A percentile compares a stretch with the other conserved stretches of the same genome.
Evolutionary conservation across 2,113 vertebrate genomes (phyloP).

Genomic region (Setophaga kirtlandii): DNA sequence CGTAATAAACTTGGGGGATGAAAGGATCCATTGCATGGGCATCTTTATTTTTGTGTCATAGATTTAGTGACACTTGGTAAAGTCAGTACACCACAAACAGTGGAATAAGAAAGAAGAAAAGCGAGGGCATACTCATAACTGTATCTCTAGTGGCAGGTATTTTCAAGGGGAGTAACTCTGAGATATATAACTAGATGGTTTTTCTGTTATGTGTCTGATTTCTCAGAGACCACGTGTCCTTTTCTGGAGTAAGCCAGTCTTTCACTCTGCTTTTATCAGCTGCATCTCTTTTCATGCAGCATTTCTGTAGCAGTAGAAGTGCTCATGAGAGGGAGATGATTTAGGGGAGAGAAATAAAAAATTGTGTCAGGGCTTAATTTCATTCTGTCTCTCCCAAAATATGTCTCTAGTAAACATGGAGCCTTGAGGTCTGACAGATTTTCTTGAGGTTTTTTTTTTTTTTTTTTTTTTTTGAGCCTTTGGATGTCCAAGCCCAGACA

Average conservation of each 20-base stretch:
- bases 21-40: background rate
- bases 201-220: background rate
- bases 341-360: background rate
- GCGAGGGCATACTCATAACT: background rate
- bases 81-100: background rate
- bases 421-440: background rate
- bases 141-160: background rate
- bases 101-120: background rate
- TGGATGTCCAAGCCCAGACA: background rate
- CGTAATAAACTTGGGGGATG: background rate
- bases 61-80: background rate
- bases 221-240: background rate
- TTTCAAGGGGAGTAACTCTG: background rate
- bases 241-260: background rate
- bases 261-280: background rate
- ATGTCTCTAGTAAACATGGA: background rate
- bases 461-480: background rate
- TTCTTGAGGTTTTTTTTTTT: background rate
- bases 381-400: background rate
- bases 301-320: background rate
- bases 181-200: background rate
- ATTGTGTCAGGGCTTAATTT: background rate
- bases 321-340: background rate
- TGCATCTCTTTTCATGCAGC: background rate
- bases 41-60: slow-evolving; percentile 11